Base-by-base conservation (phyloP, 2,113 vertebrate genomes). In the Atlantisia rogersi region DNA sequence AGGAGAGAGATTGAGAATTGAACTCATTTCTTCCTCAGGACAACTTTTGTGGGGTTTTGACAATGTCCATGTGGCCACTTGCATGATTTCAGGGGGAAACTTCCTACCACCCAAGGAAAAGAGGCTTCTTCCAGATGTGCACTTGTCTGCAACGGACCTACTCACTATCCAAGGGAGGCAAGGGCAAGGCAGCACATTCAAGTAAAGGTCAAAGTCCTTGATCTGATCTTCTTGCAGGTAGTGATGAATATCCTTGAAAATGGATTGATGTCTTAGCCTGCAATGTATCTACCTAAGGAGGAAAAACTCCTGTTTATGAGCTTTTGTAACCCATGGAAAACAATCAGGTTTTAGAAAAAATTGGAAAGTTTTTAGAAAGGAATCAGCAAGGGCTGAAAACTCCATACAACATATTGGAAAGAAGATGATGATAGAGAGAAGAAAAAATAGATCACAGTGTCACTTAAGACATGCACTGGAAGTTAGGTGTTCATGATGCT, bases 21-120 rank as follows among this genome's bases (percentile, higher is more conserved):
- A 93, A 78, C 69, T 78, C 5, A 53, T 96, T 94, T 97, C 80
- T 96, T 94, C 90, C 42, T 10, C 37, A 71, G 73, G 75, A 82
- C 82, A 62, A 15, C 20, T 95, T 92, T 86, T 96, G 58, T 79
- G 81, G 79, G 70, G 79, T 92, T 97, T 94, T 93, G 76, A 92
- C 82, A 95, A 42, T 58, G 90, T 89, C 94, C 89, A 82, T 52
- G 78, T 82, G 80, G 65, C 70, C 21, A 8, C 82, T 92, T 5
- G 2, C 71, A 50, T 91, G 76, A 92, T 8, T 13, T 52, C 50
- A 83, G 46, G 39, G 81, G 93, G 58, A 63, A 70, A 48, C 55
- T 82, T 97, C 70, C 65, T 68, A 42, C 64, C 69, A 76, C 80
- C 48, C 26, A 69, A 70, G 83, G 16, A 82, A 95, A 88, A 88